Conservation (phyloP, 2,113 vertebrate genomes). For the Callithrix jacchus region DNA sequence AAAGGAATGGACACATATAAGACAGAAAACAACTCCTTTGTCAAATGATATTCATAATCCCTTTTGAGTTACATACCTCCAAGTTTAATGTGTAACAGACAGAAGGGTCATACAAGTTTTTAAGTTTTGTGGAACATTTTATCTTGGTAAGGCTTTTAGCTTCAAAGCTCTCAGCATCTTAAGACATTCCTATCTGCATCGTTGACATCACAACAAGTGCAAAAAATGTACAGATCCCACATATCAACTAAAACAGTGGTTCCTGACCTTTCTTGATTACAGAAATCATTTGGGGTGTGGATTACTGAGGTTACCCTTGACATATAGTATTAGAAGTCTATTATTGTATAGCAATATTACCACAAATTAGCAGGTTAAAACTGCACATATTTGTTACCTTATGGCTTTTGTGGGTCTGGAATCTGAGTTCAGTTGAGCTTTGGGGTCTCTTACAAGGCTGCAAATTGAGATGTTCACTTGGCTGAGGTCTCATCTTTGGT, state of each 20-base stretch:
- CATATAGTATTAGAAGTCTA: background rate
- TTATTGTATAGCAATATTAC: background rate
- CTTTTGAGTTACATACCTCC: background rate
- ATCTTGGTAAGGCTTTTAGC: background rate
- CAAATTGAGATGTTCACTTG: background rate
- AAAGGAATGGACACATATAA: background rate
- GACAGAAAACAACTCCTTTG: conserved; percentile 13
- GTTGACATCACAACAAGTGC: background rate
- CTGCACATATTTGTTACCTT: background rate
- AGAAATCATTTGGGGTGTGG: background rate
- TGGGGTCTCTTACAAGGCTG: background rate
- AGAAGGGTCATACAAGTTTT: background rate
- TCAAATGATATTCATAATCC: background rate
- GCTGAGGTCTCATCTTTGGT: background rate
- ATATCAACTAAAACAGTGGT: background rate
- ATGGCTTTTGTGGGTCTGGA: background rate
- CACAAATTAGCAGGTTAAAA: background rate
- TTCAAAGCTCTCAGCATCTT: background rate
- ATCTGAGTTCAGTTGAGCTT: background rate
- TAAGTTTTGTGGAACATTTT: background rate
- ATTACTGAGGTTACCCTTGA: background rate
- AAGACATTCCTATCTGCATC: background rate
- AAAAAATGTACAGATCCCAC: background rate
- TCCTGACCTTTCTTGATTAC: background rate
- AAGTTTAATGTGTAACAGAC: background rate